A percentile compares a stretch with the other conserved stretches of the same genome.
Conservation (phyloP, 2,113 vertebrate genomes). For the Nicator chloris region DNA sequence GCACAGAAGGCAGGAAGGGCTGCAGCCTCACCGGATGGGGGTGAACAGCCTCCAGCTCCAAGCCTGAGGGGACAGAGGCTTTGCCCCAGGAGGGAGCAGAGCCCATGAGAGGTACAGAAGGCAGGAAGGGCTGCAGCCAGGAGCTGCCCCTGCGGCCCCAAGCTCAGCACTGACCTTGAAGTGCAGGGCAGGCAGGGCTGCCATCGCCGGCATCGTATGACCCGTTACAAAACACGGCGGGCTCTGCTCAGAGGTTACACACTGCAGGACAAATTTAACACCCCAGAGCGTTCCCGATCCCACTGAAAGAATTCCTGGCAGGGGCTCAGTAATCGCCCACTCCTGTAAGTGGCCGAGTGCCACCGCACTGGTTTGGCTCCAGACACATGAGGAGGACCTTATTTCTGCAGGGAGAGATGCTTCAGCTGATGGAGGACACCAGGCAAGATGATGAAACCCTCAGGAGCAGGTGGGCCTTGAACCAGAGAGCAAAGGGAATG, state of each 20-base stretch:
- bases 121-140: background rate
- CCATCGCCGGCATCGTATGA: background rate
- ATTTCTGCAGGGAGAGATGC: background rate
- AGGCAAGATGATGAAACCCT: background rate
- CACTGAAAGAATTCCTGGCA: conserved; percentile 54
- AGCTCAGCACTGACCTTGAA: conserved; percentile 42
- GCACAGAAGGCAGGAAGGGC: background rate
- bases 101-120: fast-evolving
- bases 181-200: background rate
- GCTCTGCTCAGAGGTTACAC: conserved; percentile 27
- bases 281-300: background rate
- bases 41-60: background rate
- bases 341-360: conserved; percentile 5
- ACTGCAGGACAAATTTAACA: conserved; percentile 37
- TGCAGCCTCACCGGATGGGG: background rate
- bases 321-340: conserved; percentile 45
- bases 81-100: background rate
- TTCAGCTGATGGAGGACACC: background rate
- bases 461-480: background rate
- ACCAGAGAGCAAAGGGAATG: background rate
- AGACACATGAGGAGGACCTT: background rate
- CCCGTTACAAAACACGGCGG: background rate
- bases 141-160: background rate
- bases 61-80: background rate
- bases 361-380: background rate